phyloP scores from a whole-genome alignment of 1,140 invertebrate species.

The Cydia strobilella region DNA sequence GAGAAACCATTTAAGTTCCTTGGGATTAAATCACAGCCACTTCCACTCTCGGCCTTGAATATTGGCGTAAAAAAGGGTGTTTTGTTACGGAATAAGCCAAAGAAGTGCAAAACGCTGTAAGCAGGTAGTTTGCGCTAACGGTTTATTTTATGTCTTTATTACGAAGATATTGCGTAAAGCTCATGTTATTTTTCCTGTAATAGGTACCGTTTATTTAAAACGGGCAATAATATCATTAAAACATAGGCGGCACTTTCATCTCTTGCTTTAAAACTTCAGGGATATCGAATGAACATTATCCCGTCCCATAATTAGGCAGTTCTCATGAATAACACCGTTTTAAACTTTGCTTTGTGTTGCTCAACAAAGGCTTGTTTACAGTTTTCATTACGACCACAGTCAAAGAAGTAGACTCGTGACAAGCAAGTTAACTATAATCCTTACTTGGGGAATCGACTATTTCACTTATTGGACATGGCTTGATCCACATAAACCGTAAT shows the following conservation, averaged over 20 bases:
- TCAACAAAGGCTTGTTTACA: constrained; percentile 3
- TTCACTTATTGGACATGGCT: background rate
- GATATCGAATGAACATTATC: background rate
- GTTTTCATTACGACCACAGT: background rate
- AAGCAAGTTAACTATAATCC: background rate
- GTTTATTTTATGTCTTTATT: constrained; percentile 2
- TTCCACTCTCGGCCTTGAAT: constrained; percentile 57
- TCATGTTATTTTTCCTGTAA: background rate
- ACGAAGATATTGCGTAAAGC: background rate
- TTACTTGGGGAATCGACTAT: constrained; percentile 1
- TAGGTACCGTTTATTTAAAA: constrained; percentile 8
- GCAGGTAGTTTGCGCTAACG: constrained; percentile 16
- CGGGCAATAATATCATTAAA: background rate
- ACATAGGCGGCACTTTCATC: background rate
- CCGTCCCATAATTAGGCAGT: background rate
- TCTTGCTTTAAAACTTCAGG: background rate
- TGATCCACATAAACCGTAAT: background rate
- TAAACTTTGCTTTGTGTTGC: background rate
- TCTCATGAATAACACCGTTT: background rate
- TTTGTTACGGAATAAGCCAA: constrained; percentile 57
- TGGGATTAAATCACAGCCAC: constrained; percentile 56
- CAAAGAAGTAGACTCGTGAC: background rate
- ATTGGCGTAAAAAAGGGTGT: constrained; percentile 51
- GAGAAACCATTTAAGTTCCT: constrained; percentile 54
- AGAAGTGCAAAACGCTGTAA: constrained; percentile 49